A percentile compares a stretch with the other conserved stretches of the same genome.
phyloP scores from a whole-genome alignment of 2,888 invertebrate species.

The Onchidella celtica region DNA sequence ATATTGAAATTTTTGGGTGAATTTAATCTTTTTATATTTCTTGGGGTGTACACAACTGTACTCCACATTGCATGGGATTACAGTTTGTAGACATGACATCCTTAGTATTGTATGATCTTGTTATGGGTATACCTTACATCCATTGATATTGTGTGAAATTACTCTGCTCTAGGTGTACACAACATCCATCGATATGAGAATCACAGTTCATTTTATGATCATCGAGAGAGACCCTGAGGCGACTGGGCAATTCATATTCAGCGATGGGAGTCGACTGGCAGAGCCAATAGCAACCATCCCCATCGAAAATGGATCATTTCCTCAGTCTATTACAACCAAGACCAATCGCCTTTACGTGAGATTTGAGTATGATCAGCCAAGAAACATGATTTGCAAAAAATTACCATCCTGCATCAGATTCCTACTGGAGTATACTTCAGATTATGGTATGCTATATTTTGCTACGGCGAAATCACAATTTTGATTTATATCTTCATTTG shows the following conservation, averaged over 20 bases:
- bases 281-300: conserved; percentile 86
- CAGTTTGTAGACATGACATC: too few relatives aligned
- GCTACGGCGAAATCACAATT: too few relatives aligned
- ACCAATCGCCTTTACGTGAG: conserved; percentile 89
- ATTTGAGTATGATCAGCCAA: conserved; percentile 82
- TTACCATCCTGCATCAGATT: conserved; percentile 68
- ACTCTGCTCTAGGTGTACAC: conserved; percentile 58
- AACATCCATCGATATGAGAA: conserved; percentile 85
- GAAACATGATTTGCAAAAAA: conserved; percentile 56
- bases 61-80: too few relatives aligned
- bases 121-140: too few relatives aligned
- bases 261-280: conserved; percentile 80
- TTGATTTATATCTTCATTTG: too few relatives aligned
- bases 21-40: too few relatives aligned
- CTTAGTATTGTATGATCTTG: too few relatives aligned
- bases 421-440: conserved; percentile 63
- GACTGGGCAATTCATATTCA: conserved; percentile 82
- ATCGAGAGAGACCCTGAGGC: conserved; percentile 85
- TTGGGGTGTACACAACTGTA: too few relatives aligned
- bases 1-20: too few relatives aligned
- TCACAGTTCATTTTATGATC: conserved; percentile 92
- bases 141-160: neutral
- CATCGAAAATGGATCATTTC: conserved; percentile 91
- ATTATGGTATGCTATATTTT: conserved; percentile 80
- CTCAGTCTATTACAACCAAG: conserved; percentile 88